Conservation (phyloP, 2,797 vertebrate species). For the Phataginus tetradactyla region DNA sequence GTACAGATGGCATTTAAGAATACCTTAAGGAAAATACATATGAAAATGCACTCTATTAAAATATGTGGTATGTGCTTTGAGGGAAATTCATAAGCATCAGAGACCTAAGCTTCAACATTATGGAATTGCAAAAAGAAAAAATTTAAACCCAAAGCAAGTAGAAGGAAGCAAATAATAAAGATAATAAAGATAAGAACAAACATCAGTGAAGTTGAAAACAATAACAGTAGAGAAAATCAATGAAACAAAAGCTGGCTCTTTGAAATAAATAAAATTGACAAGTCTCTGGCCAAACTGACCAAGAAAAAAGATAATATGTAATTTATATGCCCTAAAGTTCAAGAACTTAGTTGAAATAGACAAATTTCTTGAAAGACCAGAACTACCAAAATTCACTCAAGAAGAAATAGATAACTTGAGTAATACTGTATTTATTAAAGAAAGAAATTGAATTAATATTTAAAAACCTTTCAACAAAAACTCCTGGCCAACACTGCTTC, state of each 20-base stretch:
- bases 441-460: neutral
- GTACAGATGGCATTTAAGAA: neutral
- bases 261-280: constrained; percentile 8
- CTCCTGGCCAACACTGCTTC: neutral
- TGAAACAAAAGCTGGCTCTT: neutral
- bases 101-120: neutral
- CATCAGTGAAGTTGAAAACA: neutral
- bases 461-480: neutral
- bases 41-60: neutral
- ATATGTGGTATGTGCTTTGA: neutral
- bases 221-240: neutral
- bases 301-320: neutral
- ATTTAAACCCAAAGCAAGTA: neutral
- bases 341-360: neutral
- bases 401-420: constrained; percentile 11
- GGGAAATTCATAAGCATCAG: neutral
- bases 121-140: neutral
- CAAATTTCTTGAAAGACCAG: neutral
- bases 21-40: neutral
- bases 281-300: neutral
- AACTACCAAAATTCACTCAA: neutral
- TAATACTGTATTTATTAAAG: neutral
- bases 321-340: neutral
- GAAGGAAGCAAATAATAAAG: neutral
- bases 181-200: constrained; percentile 5